Base-by-base conservation (phyloP, 1,140 invertebrate species). In the Vanessa tameamea region DNA sequence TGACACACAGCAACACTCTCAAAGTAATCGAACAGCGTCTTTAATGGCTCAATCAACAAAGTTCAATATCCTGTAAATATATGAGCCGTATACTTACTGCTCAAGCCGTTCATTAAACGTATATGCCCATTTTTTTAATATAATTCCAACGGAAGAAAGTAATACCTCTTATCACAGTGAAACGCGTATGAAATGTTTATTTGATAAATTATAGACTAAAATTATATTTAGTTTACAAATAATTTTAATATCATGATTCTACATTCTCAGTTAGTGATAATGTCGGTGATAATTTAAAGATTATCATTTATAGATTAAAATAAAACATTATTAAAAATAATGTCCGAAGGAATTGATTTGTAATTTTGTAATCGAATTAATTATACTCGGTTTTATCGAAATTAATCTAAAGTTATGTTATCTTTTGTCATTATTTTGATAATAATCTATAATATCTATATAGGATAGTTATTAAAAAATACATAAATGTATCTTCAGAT, bases 111-210 rank as follows among this genome's bases (percentile, higher is more conserved):
- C 59, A 48, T 71, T 37, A 67, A 61, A 59, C 63, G 69, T 67
- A 72, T 59, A 63, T 63, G 43, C 66, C 23, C 73, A 63, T 63
- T 71, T 59, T 55, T 69, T 61, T 61, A 50, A 73, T 31, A 67
- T 72, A 65, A 76, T 78, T 78, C 53, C 59, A 75, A 75, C 70
- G 59, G 68, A 66, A 69, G 66, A 75, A 77, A 78, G 75, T 43
- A 43, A 9, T 43, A 43, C 37, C 37, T 43, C 37, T 43, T 43
- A 43, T 43, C 37, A 43, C 9, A 43, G 37, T 8, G 37, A 43
- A 43, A 43, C 9, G 9, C 37, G 37, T 43, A 9, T 43, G 37
- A 43, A 43, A 43, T 43, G 9, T 43, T 43, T 43, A 43, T 43
- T 43, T 43, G 9, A 43, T 43, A 43, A 43, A 9, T 43, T 43